Percentiles rank a stretch among this genome's conserved stretches.
Evolutionary conservation across 2,797 vertebrate genomes (phyloP).

Genomic region (Siniperca scherzeri): DNA sequence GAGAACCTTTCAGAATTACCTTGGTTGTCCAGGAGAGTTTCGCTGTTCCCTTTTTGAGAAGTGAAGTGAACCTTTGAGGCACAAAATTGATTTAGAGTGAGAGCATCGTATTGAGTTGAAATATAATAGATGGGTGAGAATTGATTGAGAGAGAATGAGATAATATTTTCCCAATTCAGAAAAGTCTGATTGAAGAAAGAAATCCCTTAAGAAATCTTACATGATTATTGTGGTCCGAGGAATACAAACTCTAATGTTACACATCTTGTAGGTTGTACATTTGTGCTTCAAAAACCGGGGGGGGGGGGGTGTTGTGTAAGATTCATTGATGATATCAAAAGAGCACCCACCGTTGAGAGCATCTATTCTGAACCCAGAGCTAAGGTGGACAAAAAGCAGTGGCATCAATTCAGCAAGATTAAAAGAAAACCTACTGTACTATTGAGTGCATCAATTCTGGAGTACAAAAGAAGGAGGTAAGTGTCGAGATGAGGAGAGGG

Average conservation of each 20-base stretch:
- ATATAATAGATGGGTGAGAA: conserved; percentile 57
- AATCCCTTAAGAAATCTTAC: conserved; percentile 40
- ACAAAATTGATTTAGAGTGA: conserved; percentile 63
- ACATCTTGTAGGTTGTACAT: conserved; percentile 48
- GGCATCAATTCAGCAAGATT: conserved; percentile 81
- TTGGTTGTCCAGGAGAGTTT: conserved; percentile 49
- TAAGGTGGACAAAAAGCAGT: conserved; percentile 78
- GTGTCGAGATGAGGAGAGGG: conserved; percentile 80
- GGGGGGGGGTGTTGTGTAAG: neutral
- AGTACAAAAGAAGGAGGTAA: conserved; percentile 80
- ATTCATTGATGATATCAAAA: conserved; percentile 80
- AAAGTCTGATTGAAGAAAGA: conserved; percentile 36
- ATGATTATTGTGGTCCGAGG: conserved; percentile 17
- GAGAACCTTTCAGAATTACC: conserved; percentile 49
- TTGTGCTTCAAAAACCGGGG: conserved; percentile 54
- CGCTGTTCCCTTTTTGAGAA: conserved; percentile 38
- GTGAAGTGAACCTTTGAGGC: conserved; percentile 56
- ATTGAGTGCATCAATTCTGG: conserved; percentile 81
- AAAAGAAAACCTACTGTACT: conserved; percentile 81
- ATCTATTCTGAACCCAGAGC: conserved; percentile 71
- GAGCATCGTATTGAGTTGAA: conserved; percentile 63
- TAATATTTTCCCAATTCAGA: conserved; percentile 63
- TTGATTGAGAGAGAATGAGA: conserved; percentile 66
- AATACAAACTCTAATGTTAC: conserved; percentile 51
- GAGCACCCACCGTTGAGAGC: conserved; percentile 68